Percentiles rank a stretch among this genome's conserved stretches.
phyloP scores from a whole-genome alignment of 2,888 invertebrate genomes.

The Choreutis nemorana region DNA sequence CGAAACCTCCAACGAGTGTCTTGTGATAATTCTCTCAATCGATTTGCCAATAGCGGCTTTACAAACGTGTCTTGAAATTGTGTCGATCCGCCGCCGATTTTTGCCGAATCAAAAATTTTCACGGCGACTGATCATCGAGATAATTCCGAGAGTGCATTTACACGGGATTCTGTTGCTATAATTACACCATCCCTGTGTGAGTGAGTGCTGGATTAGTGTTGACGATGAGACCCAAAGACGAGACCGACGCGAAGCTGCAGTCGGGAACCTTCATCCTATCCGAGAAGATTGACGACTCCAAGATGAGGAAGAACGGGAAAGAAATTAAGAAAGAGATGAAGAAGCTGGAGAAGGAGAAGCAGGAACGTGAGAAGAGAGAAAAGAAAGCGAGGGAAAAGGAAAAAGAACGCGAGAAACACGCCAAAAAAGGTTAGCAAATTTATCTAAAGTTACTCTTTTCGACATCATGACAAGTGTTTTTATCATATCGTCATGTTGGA shows the following conservation, averaged over 20 bases:
- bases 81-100: conserved; percentile 25
- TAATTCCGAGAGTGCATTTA: conserved; percentile 35
- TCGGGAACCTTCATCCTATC: conserved; percentile 64
- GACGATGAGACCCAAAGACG: conserved; percentile 55
- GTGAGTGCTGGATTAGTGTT: too few relatives aligned
- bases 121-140: conserved; percentile 30
- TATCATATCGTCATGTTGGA: conserved; percentile 20
- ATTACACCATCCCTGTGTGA: conserved; percentile 33
- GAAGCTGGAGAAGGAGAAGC: conserved; percentile 55
- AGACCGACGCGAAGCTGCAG: conserved; percentile 43
- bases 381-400: conserved; percentile 62
- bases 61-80: conserved; percentile 30
- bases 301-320: conserved; percentile 53
- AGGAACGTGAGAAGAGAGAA: conserved; percentile 55
- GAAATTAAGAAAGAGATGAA: conserved; percentile 63
- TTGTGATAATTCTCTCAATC: conserved; percentile 49
- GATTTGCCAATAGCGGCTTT: conserved; percentile 40
- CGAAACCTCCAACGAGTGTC: conserved; percentile 37
- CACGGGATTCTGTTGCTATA: conserved; percentile 31
- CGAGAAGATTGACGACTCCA: conserved; percentile 63
- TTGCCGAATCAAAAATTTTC: conserved; percentile 36
- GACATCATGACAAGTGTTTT: conserved; percentile 2
- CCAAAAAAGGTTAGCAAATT: conserved; percentile 44
- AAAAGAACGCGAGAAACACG: conserved; percentile 51
- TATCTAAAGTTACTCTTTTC: not conserved